These are phyloP conservation scores for Ectropis crepuscularia DNA, from an alignment of 2,888 invertebrate species.

Conservation along the genomic window DNA sequence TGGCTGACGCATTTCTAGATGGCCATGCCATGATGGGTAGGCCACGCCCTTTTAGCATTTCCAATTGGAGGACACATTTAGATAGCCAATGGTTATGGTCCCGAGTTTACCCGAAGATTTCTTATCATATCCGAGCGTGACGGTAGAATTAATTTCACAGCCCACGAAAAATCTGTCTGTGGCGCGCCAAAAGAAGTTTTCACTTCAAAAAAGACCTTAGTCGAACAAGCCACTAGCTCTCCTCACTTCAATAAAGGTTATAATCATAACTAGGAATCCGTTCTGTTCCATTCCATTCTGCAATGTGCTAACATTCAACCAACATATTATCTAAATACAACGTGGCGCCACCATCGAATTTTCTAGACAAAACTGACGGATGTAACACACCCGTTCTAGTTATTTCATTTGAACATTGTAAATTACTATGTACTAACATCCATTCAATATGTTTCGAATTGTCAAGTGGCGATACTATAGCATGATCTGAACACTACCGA, in stretches of 20 bases:
- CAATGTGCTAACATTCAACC: not conserved
- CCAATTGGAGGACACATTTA: too few species aligned
- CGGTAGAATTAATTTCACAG: too few species aligned
- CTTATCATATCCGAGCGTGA: too few species aligned
- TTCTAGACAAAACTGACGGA: not conserved
- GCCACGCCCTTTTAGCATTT: too few species aligned
- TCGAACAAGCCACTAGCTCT: not conserved
- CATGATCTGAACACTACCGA: not conserved
- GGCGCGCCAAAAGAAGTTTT: too few species aligned
- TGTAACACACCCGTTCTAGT: too few species aligned
- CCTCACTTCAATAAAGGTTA: slow-evolving; percentile 2
- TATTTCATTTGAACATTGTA: too few species aligned
- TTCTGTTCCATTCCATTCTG: slow-evolving; percentile 10
- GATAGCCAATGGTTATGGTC: too few species aligned
- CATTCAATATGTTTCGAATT: not conserved
- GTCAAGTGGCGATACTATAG: not conserved
- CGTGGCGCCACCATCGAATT: not conserved
- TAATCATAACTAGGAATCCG: slow-evolving; percentile 10
- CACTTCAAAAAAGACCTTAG: not conserved
- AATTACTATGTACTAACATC: not conserved
- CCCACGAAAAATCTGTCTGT: too few species aligned
- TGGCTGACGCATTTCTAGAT: too few species aligned
- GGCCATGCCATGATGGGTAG: too few species aligned
- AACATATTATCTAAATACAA: not conserved
- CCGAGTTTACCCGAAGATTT: too few species aligned